Evolutionary conservation across 2,797 vertebrate species (phyloP).

Genomic region (Peromyscus nudipes): DNA sequence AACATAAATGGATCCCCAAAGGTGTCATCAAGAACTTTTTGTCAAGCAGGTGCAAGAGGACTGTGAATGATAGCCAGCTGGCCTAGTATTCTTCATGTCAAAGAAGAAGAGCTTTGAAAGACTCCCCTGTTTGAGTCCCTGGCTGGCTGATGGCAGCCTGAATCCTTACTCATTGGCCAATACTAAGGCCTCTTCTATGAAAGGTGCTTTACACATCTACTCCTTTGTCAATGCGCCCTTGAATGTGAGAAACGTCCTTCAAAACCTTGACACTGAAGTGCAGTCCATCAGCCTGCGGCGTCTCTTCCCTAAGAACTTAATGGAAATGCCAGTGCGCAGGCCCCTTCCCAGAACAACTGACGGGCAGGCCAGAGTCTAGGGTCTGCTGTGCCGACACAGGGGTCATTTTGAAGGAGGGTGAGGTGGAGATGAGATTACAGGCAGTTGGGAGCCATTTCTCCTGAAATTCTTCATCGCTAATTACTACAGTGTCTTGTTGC

Average conservation of each 20-base stretch:
- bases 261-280: not conserved
- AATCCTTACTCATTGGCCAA: constrained; percentile 5
- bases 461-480: constrained; percentile 67
- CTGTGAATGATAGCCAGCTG: not conserved
- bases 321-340: not conserved
- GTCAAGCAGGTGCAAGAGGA: not conserved
- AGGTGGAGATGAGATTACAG: constrained; percentile 63
- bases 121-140: not conserved
- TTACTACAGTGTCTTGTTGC: constrained; percentile 60
- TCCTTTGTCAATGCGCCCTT: not conserved
- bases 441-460: constrained; percentile 53
- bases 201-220: not conserved
- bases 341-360: not conserved
- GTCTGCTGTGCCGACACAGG: not conserved
- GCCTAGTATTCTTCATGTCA: not conserved
- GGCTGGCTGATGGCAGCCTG: not conserved
- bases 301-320: not conserved
- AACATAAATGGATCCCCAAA: not conserved
- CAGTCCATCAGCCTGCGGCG: not conserved
- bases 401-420: constrained; percentile 25
- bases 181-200: not conserved
- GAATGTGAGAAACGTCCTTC: not conserved
- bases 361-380: not conserved
- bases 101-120: not conserved
- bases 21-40: not conserved